Evolutionary conservation across 1,140 invertebrate species (phyloP).

Genomic region (Glossosoma conforme): DNA sequence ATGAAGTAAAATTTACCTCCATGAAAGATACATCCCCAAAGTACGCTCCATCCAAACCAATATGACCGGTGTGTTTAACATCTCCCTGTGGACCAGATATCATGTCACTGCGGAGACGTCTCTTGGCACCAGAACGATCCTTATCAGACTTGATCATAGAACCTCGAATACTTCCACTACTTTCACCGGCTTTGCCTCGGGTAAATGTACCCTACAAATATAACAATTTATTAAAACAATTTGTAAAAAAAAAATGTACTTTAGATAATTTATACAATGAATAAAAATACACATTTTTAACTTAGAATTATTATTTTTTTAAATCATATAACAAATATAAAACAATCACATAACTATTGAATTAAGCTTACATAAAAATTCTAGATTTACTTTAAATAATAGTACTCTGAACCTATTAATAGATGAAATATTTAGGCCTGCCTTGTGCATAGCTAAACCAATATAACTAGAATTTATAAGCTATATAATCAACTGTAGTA

Average conservation of each 20-base stretch:
- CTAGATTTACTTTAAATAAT: no score
- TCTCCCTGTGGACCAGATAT: slow-evolving; percentile 96
- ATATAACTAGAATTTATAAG: no score
- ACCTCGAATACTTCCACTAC: slow-evolving; percentile 12
- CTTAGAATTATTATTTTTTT: no score
- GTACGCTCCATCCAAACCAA: slow-evolving; percentile 93
- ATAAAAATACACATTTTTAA: no score
- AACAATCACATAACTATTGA: no score
- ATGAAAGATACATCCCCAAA: slow-evolving; percentile 93
- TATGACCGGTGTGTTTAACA: slow-evolving; percentile 94
- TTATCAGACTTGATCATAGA: slow-evolving; percentile 22
- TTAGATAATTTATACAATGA: slow-evolving; percentile 1
- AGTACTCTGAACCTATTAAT: no score
- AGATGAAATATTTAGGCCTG: no score
- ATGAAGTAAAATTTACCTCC: slow-evolving; percentile 44
- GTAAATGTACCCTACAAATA: slow-evolving; percentile 16
- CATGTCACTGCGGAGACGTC: slow-evolving; percentile 83
- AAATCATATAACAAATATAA: no score
- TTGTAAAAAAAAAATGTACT: no score
- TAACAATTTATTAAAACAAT: slow-evolving; percentile 7
- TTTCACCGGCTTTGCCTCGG: neutral
- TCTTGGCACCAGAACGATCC: slow-evolving; percentile 41
- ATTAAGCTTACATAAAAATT: no score
- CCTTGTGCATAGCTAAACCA: no score
- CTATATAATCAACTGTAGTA: no score